phyloP scores from a whole-genome alignment of 1,140 invertebrate species.

The Drosophila tani region DNA sequence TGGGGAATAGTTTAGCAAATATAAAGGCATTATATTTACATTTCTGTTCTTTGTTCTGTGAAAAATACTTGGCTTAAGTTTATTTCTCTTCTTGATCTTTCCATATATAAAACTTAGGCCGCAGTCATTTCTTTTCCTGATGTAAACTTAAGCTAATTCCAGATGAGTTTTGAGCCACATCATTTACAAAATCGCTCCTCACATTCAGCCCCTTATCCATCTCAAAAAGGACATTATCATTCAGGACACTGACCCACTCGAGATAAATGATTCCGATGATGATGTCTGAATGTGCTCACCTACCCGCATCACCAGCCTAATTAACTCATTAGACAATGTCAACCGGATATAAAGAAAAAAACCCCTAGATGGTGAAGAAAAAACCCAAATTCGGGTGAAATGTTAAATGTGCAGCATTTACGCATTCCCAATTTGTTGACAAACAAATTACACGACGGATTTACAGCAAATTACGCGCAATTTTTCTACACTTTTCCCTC shows the following conservation, averaged over 20 bases:
- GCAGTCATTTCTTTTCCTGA: neutral
- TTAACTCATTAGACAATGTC: constrained; percentile 83
- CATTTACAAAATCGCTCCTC: constrained; percentile 35
- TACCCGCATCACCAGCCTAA: constrained; percentile 68
- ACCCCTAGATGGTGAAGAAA: neutral
- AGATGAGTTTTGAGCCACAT: constrained; percentile 20
- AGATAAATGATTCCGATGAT: constrained; percentile 46
- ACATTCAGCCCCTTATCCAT: constrained; percentile 27
- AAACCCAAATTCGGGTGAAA: constrained; percentile 30
- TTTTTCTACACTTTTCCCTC: constrained; percentile 76
- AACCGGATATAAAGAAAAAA: constrained; percentile 33
- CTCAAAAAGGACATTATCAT: constrained; percentile 34
- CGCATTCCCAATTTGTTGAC: constrained; percentile 79
- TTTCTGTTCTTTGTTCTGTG: neutral
- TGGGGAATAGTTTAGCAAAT: neutral
- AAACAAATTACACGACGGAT: constrained; percentile 81
- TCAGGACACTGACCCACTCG: constrained; percentile 55
- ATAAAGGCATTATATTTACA: neutral
- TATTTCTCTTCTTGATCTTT: too few species aligned
- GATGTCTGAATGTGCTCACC: constrained; percentile 46
- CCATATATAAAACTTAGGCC: neutral
- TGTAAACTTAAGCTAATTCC: neutral
- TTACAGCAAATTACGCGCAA: constrained; percentile 76
- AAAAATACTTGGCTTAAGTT: neutral
- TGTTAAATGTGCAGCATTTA: constrained; percentile 79